Evolutionary conservation across 1,140 invertebrate genomes (phyloP).

Genomic region (Trissolcus basalis): DNA sequence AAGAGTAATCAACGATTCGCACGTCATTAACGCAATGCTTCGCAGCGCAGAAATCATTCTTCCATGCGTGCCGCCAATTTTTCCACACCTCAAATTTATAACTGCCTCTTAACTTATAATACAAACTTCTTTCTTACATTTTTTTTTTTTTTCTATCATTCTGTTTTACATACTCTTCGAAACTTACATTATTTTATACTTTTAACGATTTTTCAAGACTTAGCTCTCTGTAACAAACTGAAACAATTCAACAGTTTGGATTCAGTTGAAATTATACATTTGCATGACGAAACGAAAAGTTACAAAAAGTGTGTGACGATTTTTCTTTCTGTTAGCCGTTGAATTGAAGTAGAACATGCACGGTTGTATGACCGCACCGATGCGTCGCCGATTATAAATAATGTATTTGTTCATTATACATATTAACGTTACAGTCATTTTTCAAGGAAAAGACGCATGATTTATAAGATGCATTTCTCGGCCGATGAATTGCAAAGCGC

Average conservation of each 20-base stretch:
- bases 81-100: not conserved
- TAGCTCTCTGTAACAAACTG: too few relatives aligned
- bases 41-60: conserved; percentile 25
- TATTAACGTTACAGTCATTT: conserved; percentile 57
- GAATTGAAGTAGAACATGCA: conserved; percentile 32
- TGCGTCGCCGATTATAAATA: conserved; percentile 42
- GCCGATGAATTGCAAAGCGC: conserved; percentile 54
- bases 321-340: too few relatives aligned
- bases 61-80: too few relatives aligned
- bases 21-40: conserved; percentile 49
- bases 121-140: too few relatives aligned
- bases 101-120: conserved; percentile 19
- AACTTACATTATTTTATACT: too few relatives aligned
- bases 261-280: too few relatives aligned
- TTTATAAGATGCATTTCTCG: conserved; percentile 54
- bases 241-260: too few relatives aligned
- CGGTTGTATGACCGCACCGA: conserved; percentile 31
- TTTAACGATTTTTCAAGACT: too few relatives aligned
- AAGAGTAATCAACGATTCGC: conserved; percentile 51
- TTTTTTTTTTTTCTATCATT: too few relatives aligned
- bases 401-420: conserved; percentile 53
- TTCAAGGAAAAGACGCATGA: conserved; percentile 56
- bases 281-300: too few relatives aligned
- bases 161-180: too few relatives aligned
- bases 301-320: too few relatives aligned